These are phyloP conservation scores for Cepphus grylle DNA, from an alignment of 2,113 vertebrate species.

Conservation along the genomic window DNA sequence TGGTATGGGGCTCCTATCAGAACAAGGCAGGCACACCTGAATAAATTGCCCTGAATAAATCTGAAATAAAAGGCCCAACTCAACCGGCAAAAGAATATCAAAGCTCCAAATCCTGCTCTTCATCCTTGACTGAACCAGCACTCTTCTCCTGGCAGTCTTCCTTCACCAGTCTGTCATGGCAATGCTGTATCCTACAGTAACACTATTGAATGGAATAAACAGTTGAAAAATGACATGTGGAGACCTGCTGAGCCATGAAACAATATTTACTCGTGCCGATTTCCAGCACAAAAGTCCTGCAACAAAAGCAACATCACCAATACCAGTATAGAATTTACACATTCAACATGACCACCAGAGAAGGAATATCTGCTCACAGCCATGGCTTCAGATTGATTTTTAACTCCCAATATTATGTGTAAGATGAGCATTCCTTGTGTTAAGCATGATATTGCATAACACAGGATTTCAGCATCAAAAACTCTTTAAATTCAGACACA, in stretches of 20 bases:
- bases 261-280: not conserved
- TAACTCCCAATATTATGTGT: not conserved
- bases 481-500: not conserved
- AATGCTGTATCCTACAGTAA: not conserved
- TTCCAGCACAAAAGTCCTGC: not conserved
- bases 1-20: not conserved
- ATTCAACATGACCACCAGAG: not conserved
- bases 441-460: not conserved
- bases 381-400: not conserved
- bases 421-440: not conserved
- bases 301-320: not conserved
- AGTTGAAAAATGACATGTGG: not conserved
- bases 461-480: not conserved
- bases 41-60: not conserved
- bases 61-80: not conserved
- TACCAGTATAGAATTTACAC: not conserved
- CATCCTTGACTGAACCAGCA: not conserved
- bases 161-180: not conserved
- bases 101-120: not conserved
- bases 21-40: not conserved
- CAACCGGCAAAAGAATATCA: not conserved
- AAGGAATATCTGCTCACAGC: not conserved
- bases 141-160: not conserved
- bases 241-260: slow-evolving; percentile 25
- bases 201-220: not conserved